Evolutionary conservation across 2,888 invertebrate species (phyloP), one percentile per base, ranked within the genome.

Genomic region (Drosophila flavopinicola): DNA sequence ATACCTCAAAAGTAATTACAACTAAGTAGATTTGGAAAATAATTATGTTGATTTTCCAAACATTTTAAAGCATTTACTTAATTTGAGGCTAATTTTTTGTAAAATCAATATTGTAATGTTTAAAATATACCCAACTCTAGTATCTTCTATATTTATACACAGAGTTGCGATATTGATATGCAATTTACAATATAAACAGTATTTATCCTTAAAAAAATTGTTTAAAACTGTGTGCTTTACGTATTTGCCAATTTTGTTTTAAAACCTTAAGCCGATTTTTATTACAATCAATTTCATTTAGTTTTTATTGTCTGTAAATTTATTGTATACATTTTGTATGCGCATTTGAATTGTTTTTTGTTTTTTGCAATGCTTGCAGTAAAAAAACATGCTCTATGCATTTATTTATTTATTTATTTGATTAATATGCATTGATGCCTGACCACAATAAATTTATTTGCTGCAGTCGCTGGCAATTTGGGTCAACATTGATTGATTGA

Each of bases 401-500:
- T 59, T 59, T 48, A 59, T 59, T 66, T 49, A 39, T 38, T 65
- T 53, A 32, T 39, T 56, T 42, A 66, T 37, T 32, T 35, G 30
- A 39, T 66, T 66, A 63, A 68, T 54, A 53, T 68, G 70, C 72
- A 71, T 67, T 66, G 47, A 54, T 66, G 44, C 11, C 51, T 11
- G 44, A 48, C 11, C 52, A 49, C 44, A 56, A 52, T 49, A 41
- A 66, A 53, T 76, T 51, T 49, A 48, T 66, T 59, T 69, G 49
- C 60, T 60, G 23, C 59, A 23, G 20, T 37, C 52, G 37, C 41
- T 38, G 44, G n/a, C 20, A 51, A 80, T 77, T 71, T 75, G 20
- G 77, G 78, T 80, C 75, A 80, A 61, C 48, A 67, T 52, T 75
- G 63, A 75, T 67, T 71, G 63, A 73, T 42, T 38, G 41, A 53